Percentiles rank a stretch among this genome's conserved stretches.
Conservation (phyloP, 92 coral and sea anemone genomes). For the Diadumene lineata region DNA sequence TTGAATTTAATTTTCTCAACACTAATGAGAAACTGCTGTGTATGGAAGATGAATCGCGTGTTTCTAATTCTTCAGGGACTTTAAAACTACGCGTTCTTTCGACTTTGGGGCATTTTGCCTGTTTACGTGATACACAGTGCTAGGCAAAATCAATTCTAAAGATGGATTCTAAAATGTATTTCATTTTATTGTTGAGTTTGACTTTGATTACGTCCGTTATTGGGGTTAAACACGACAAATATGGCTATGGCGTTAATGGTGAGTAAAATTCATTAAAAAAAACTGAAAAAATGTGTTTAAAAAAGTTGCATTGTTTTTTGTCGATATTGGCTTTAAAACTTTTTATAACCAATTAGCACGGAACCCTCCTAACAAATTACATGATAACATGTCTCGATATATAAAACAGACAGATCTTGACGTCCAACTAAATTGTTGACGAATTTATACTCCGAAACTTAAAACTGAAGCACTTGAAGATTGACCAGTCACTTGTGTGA, state of each 20-base stretch:
- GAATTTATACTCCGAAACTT: no score
- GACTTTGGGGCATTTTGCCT: neutral
- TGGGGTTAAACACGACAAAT: neutral
- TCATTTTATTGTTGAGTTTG: neutral
- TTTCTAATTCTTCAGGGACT: neutral
- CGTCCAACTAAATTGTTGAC: neutral
- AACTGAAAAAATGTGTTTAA: neutral
- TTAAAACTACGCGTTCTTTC: neutral
- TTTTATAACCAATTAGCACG: neutral
- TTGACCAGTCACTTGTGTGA: neutral
- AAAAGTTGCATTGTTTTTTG: neutral
- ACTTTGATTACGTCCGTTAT: neutral
- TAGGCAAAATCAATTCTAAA: neutral
- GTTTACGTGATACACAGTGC: neutral
- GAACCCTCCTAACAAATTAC: neutral
- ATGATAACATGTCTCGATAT: neutral
- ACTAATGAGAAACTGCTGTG: constrained; percentile 13
- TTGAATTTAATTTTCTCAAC: neutral
- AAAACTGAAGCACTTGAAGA: neutral
- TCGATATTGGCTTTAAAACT: neutral
- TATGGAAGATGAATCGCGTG: neutral
- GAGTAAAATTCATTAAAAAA: neutral
- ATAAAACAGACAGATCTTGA: neutral
- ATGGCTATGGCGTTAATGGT: neutral
- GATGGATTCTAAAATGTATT: neutral